Base-by-base conservation (phyloP, 2,888 invertebrate species). In the Pollenia griseotomentosa region DNA sequence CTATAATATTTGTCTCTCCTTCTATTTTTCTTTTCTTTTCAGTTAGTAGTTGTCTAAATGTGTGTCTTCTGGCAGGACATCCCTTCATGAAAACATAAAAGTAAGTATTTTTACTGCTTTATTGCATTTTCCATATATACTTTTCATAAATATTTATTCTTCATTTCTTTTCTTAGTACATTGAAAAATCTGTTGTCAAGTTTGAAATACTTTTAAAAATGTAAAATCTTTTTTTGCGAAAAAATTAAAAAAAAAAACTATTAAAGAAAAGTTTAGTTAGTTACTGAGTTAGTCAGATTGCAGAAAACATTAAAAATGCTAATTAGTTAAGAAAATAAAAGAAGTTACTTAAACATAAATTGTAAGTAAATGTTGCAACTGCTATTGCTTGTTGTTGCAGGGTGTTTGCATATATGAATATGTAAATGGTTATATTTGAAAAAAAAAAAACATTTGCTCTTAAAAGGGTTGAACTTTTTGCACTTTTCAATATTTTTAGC, bases 301-400 rank as follows among this genome's bases (percentile, higher is more conserved):
- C 16, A 51, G 16, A 66, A 61, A 57, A 55, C 68, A 82, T 82
- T 82, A 78, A 83, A 86, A 86, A 83, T 86, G 82, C 83, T 86
- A 86, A 86, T 86, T 86, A 83, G 86, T 70, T 51, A 83, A 71
- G 79, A 75, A 86, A 86, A 83, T 75, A 83, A 57, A 55, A 75
- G 46, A 70, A 74, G 78, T 86, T 78, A 78, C 66, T 86, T 82
- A 55, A 77, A 77, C 46, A 63, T 44, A 80, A 44, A 80, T 33
- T 61, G 16, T 68, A 61, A 59, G 10, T 68, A 61, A 59, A 75
- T 51, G 42, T 42, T 46, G 59, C 33, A 42, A n/a, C 65, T 63
- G 42, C 11, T 65, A 10, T 16, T 65, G 65, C n/a, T 68, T 44
- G 61, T 48, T 57, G 42, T 23, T 65, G 51, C 61, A 74, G 57